Conservation (phyloP, 2,113 vertebrate genomes). For the Solenodon paradoxus region DNA sequence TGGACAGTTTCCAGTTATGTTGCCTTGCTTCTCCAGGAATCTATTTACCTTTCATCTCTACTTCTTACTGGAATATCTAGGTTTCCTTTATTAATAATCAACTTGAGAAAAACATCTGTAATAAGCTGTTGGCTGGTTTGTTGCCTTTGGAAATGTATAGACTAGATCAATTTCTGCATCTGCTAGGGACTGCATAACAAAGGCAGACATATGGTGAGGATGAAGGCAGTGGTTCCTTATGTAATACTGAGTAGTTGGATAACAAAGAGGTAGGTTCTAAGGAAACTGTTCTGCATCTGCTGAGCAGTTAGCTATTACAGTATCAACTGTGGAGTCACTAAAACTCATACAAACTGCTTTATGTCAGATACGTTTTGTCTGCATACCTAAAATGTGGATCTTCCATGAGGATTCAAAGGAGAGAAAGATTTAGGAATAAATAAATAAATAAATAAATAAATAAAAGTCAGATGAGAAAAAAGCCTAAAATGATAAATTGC, state of each 20-base stretch:
- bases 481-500: slow-evolving; percentile 75
- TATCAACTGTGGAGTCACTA: background rate
- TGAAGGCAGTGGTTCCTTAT: background rate
- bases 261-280: background rate
- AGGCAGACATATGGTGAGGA: accelerated
- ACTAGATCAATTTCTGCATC: background rate
- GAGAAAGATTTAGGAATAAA: background rate
- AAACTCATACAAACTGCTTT: background rate
- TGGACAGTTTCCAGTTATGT: background rate
- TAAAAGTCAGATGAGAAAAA: slow-evolving; percentile 61
- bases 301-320: slow-evolving; percentile 4
- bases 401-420: slow-evolving; percentile 54
- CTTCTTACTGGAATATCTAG: background rate
- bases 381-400: slow-evolving; percentile 44
- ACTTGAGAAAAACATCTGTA: background rate
- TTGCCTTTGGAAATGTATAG: background rate
- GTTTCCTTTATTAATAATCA: background rate
- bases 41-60: background rate
- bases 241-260: accelerated
- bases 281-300: background rate
- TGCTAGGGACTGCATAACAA: too few species aligned
- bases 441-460: slow-evolving; percentile 50
- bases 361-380: slow-evolving; percentile 55
- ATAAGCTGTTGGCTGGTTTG: background rate
- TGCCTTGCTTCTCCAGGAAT: background rate